Evolutionary conservation across 1,140 invertebrate genomes (phyloP).

Genomic region (Ditylenchus dipsaci): DNA sequence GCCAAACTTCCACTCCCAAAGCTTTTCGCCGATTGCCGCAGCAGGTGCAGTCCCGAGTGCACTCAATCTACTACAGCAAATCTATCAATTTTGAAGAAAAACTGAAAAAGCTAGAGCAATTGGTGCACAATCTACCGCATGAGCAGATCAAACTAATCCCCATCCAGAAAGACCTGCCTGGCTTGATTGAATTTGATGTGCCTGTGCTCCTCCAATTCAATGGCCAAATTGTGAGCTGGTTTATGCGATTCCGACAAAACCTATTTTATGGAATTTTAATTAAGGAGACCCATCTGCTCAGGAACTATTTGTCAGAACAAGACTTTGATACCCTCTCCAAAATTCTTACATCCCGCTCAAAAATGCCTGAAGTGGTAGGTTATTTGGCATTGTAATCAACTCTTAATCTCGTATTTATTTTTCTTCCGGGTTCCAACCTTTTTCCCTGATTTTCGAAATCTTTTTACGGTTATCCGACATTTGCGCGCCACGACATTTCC

Average conservation of each 20-base stretch:
- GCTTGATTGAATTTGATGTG: constrained; percentile 35
- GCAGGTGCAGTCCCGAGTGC: constrained; percentile 19
- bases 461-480: too few relatives aligned
- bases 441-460: too few relatives aligned
- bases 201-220: constrained; percentile 40
- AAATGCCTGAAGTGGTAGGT: constrained; percentile 1
- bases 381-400: too few relatives aligned
- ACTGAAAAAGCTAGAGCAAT: constrained; percentile 10
- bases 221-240: constrained; percentile 24
- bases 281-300: constrained; percentile 33
- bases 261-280: constrained; percentile 4
- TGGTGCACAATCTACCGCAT: constrained; percentile 18
- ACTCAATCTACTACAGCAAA: constrained; percentile 33
- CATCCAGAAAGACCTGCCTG: constrained; percentile 25
- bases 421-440: too few relatives aligned
- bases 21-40: constrained; percentile 31
- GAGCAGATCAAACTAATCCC: constrained; percentile 29
- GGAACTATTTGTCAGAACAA: constrained; percentile 16
- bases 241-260: neutral
- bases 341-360: neutral
- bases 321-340: constrained; percentile 19
- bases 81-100: constrained; percentile 30
- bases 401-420: too few relatives aligned
- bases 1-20: constrained; percentile 22
- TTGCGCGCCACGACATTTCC: too few relatives aligned